Conservation (phyloP, 1,140 invertebrate genomes). For the Dryas iulia region DNA sequence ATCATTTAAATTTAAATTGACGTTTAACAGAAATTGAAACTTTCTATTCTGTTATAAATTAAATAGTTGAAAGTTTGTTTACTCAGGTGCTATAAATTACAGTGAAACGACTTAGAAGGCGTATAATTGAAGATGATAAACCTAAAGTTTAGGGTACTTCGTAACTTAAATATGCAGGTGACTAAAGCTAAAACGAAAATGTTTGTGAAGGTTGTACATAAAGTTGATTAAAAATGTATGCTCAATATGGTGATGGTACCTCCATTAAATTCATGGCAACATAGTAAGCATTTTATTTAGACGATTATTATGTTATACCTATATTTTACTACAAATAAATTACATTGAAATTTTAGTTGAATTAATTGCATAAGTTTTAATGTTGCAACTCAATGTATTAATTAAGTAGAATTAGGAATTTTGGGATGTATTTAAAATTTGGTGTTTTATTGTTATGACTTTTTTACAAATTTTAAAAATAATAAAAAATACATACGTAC, state of each 20-base stretch:
- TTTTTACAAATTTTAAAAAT: too few species aligned
- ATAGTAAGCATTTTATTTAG: not conserved
- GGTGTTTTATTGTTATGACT: too few species aligned
- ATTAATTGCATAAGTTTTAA: too few species aligned
- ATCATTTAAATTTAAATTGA: not conserved
- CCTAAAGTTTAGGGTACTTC: slow-evolving; percentile 13
- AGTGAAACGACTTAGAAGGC: slow-evolving; percentile 18
- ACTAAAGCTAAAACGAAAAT: slow-evolving; percentile 20
- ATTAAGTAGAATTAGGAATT: too few species aligned
- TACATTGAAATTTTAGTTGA: too few species aligned
- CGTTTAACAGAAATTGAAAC: not conserved
- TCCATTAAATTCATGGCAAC: not conserved
- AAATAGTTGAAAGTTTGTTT: slow-evolving; percentile 14
- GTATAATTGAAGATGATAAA: slow-evolving; percentile 23
- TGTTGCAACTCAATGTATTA: too few species aligned
- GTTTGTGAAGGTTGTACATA: slow-evolving; percentile 17
- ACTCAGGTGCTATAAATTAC: slow-evolving; percentile 19
- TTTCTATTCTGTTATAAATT: not conserved
- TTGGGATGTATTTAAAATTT: too few species aligned
- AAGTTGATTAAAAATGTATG: slow-evolving; percentile 21
- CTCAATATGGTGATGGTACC: not conserved
- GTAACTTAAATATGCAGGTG: slow-evolving; percentile 22
- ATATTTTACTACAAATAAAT: too few species aligned
- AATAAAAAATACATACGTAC: too few species aligned
- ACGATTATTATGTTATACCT: too few species aligned